Base-by-base conservation (phyloP, 1,140 invertebrate genomes). In the Magallana gigas region DNA sequence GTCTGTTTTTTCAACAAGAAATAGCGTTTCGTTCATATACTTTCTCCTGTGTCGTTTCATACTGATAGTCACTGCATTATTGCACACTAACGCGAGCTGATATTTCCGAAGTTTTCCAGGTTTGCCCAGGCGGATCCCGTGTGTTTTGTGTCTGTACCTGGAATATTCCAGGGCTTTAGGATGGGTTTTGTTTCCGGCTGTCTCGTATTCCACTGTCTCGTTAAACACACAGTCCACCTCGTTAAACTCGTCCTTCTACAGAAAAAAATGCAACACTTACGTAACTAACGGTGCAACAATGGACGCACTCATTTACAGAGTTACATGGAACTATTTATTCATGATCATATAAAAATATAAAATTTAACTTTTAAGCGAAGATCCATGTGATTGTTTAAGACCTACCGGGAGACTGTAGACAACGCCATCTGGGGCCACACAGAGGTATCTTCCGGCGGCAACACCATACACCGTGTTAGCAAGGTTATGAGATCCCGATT, bases 161-260 rank as follows among this genome's bases (percentile, higher is more conserved):
- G 12, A 84, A 76, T 76, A 76, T 36, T 76, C 68, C 68, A 36
- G 68, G 9, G 12, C 18, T 57, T 5, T 57, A 57, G 58, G 83
- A 81, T 48, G 60, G 18, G 23, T 48, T 71, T 23, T 83, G 16
- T 29, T 85, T 64, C 36, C 57, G n/a, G 12, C 29, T 48, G 56
- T 29, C 56, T 56, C 83, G 57, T 81, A 85, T 81, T 57, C 84
- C 48, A 81, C 58, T 11, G 68, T 76, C 18, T 76, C 68, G 64
- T 56, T 83, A 71, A 88, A 88, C 14, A 16, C 68, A 85, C 87
- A 88, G 81, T 88, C 87, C 6, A 12, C 36, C 36, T 80, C 64
- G 9, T 81, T 8, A 48, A 84, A 84, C 7, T 80, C 14, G 7
- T 18, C 11, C n/a, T 29, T 16, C 87, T 88, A 36, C 11, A 88